These are phyloP conservation scores for Platichthys flesus DNA, from an alignment of 2,113 vertebrate genomes.

Conservation along the genomic window DNA sequence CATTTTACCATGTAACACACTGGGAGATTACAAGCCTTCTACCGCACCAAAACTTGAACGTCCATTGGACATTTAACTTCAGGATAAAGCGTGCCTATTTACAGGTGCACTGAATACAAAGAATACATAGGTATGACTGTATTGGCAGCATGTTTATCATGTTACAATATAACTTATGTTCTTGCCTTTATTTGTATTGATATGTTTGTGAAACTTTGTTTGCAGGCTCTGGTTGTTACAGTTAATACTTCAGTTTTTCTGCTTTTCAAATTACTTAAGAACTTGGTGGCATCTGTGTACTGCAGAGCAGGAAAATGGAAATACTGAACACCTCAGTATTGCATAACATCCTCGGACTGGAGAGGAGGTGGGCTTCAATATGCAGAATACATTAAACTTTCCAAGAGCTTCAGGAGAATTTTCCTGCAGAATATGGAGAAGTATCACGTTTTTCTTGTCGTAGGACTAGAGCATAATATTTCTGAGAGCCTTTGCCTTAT, in stretches of 20 bases:
- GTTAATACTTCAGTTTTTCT: constrained; percentile 45
- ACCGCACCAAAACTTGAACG: background rate
- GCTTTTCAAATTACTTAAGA: constrained; percentile 72
- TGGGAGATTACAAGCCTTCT: background rate
- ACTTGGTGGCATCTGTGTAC: constrained; percentile 67
- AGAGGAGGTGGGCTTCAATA: constrained; percentile 72
- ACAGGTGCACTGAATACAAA: background rate
- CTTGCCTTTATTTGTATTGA: background rate
- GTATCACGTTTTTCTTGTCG: constrained; percentile 42
- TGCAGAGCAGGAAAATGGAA: constrained; percentile 73
- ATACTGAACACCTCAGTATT: constrained; percentile 76
- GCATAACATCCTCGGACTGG: constrained; percentile 63
- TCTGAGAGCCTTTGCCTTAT: constrained; percentile 41
- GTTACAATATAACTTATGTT: background rate
- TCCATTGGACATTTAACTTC: background rate
- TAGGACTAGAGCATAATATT: constrained; percentile 30
- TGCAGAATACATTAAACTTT: constrained; percentile 77
- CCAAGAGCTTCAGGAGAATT: constrained; percentile 67
- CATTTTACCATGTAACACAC: background rate
- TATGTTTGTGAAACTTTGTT: background rate
- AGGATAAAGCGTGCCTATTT: background rate
- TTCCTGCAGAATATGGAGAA: constrained; percentile 55
- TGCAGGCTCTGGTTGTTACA: constrained; percentile 20
- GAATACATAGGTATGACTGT: background rate
- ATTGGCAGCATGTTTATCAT: background rate